A percentile compares a stretch with the other conserved stretches of the same genome.
Conservation (phyloP, 2,888 invertebrate species). For the Diachrysia chrysitis region DNA sequence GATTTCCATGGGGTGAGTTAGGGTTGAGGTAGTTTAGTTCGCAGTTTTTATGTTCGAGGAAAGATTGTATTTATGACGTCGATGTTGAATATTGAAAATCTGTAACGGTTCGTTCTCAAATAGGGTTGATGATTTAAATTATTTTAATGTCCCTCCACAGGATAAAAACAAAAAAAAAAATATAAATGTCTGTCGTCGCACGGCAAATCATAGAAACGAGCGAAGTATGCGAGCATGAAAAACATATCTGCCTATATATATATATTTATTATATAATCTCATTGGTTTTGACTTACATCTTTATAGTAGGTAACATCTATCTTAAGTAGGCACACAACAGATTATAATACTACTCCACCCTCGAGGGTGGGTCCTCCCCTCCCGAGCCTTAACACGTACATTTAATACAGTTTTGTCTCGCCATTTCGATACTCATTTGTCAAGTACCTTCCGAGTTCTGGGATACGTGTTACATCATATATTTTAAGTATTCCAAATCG, state of each 20-base stretch:
- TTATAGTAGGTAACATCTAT: background rate
- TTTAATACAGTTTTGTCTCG: conserved; percentile 85
- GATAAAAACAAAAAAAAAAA: too few relatives aligned
- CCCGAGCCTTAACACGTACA: conserved; percentile 62
- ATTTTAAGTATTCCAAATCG: conserved; percentile 11
- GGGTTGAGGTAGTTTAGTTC: conserved; percentile 58
- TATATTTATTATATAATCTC: too few relatives aligned
- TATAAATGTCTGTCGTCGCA: too few relatives aligned
- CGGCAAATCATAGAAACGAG: too few relatives aligned
- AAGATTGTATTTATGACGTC: background rate
- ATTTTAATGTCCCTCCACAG: too few relatives aligned
- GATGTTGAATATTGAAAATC: background rate
- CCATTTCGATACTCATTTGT: conserved; percentile 84
- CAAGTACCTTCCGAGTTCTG: conserved; percentile 50
- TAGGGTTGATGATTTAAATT: too few relatives aligned
- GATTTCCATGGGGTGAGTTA: conserved; percentile 64
- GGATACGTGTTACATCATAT: conserved; percentile 23
- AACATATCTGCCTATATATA: too few relatives aligned
- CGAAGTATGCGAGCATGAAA: too few relatives aligned
- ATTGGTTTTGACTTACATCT: background rate
- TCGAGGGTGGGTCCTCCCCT: conserved; percentile 51
- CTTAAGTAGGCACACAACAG: conserved; percentile 49
- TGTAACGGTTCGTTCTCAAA: too few relatives aligned
- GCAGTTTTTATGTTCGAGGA: conserved; percentile 1
- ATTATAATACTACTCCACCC: conserved; percentile 56